Conservation (phyloP, 2,888 invertebrate species). For the Busseola fusca region DNA sequence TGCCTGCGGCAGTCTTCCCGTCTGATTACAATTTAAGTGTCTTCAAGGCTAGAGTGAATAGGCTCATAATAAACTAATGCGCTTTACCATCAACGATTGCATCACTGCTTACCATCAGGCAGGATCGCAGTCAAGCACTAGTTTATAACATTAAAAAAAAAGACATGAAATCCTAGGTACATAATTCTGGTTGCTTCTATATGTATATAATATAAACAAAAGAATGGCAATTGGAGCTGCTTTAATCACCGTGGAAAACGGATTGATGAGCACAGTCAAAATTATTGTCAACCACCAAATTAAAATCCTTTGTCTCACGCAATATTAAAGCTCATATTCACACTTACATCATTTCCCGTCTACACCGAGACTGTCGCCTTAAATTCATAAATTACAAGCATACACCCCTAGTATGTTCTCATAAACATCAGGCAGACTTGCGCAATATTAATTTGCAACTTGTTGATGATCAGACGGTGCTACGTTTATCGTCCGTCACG, state of each 20-base stretch:
- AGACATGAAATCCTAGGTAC: too few species aligned
- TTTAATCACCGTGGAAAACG: neutral
- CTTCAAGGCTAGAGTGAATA: too few species aligned
- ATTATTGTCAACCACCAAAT: slow-evolving; percentile 17
- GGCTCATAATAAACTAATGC: too few species aligned
- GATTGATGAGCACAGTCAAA: neutral
- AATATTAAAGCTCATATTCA: slow-evolving; percentile 43
- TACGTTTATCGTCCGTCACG: slow-evolving; percentile 80
- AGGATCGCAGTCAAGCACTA: too few species aligned
- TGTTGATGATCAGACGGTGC: slow-evolving; percentile 84
- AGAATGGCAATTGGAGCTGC: too few species aligned
- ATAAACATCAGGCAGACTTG: slow-evolving; percentile 69
- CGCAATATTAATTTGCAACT: slow-evolving; percentile 88
- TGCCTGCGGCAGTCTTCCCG: too few species aligned
- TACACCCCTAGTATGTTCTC: slow-evolving; percentile 67
- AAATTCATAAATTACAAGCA: slow-evolving; percentile 61
- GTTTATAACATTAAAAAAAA: too few species aligned
- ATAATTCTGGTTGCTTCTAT: too few species aligned
- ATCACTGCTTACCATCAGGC: too few species aligned
- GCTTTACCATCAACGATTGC: too few species aligned
- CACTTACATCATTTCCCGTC: slow-evolving; percentile 38
- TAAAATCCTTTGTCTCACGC: slow-evolving; percentile 15
- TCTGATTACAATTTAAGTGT: too few species aligned
- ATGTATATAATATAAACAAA: too few species aligned
- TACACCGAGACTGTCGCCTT: slow-evolving; percentile 40